Evolutionary conservation across 2,888 invertebrate genomes (phyloP).

Genomic region (Ophioninae sp.): DNA sequence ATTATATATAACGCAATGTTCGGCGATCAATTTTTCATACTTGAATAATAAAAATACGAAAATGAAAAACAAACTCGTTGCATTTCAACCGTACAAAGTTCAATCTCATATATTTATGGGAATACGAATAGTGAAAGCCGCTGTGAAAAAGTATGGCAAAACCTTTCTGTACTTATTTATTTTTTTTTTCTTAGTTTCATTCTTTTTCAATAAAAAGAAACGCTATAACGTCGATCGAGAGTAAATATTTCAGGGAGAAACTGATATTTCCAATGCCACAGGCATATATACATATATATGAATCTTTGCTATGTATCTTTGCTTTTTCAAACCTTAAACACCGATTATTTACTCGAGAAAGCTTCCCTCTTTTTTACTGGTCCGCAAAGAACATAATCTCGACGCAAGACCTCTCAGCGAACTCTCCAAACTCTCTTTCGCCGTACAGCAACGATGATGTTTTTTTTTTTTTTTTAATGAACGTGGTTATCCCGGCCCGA

Average conservation of each 20-base stretch:
- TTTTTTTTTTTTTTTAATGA: slow-evolving; percentile 8
- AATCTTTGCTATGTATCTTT: neutral
- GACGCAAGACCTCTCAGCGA: neutral
- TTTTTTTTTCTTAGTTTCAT: neutral
- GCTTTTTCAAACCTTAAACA: slow-evolving; percentile 42
- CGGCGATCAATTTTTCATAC: too few relatives aligned
- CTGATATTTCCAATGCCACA: neutral
- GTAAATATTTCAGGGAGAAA: neutral
- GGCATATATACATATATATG: slow-evolving; percentile 1
- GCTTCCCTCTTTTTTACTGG: neutral
- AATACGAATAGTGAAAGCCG: slow-evolving; percentile 23
- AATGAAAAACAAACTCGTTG: too few relatives aligned
- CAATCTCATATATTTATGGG: neutral
- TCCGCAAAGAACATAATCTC: slow-evolving; percentile 26
- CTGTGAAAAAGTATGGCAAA: slow-evolving; percentile 51
- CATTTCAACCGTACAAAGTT: too few relatives aligned
- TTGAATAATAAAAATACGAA: neutral
- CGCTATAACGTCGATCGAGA: slow-evolving; percentile 10
- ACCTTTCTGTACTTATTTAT: neutral
- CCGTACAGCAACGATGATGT: neutral
- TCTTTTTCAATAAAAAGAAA: slow-evolving; percentile 11
- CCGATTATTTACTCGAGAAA: slow-evolving; percentile 52
- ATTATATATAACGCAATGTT: too few relatives aligned
- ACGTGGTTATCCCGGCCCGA: slow-evolving; percentile 1
- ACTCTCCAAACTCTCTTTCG: slow-evolving; percentile 22